Conservation (phyloP, 2,888 invertebrate genomes). For the Lepas anatifera region DNA sequence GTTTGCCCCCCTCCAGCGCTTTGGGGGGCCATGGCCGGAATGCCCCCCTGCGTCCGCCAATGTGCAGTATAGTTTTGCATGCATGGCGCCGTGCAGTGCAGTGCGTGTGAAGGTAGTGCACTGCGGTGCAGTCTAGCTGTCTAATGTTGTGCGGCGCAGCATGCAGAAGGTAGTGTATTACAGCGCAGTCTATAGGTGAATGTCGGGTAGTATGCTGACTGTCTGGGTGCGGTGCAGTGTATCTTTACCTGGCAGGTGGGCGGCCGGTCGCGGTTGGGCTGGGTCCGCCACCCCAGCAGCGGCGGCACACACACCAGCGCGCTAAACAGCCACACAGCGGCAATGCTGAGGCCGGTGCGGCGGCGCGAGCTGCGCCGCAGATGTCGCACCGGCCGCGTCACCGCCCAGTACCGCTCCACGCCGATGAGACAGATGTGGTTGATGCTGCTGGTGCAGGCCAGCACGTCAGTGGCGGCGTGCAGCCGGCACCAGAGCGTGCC, state of each 20-base stretch:
- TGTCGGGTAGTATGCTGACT: no score
- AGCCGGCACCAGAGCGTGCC: slow-evolving; percentile 94
- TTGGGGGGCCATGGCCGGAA: no score
- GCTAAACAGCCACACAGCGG: slow-evolving; percentile 86
- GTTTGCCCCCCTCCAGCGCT: no score
- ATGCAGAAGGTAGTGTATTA: no score
- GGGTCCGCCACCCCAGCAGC: slow-evolving; percentile 42
- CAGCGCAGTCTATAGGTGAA: no score
- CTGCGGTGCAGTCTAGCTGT: no score
- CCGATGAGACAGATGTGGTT: slow-evolving; percentile 95
- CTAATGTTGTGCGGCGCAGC: neutral
- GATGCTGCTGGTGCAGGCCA: slow-evolving; percentile 89
- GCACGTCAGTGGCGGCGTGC: slow-evolving; percentile 89
- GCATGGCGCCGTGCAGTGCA: no score
- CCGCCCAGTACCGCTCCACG: slow-evolving; percentile 92
- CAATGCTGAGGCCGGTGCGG: slow-evolving; percentile 84
- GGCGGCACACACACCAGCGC: slow-evolving; percentile 92
- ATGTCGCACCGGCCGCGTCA: slow-evolving; percentile 86
- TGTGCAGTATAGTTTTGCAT: no score
- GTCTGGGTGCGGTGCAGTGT: no score
- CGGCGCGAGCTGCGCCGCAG: slow-evolving; percentile 83
- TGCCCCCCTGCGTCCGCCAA: no score
- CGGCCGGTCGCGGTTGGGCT: slow-evolving; percentile 17
- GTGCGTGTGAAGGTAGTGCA: no score
- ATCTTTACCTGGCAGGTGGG: slow-evolving; percentile 24